These are phyloP conservation scores for Nemopilema nomurai DNA, from an alignment of 30 jellyfish, hydroid and myxozoan genomes.

Conservation along the genomic window DNA sequence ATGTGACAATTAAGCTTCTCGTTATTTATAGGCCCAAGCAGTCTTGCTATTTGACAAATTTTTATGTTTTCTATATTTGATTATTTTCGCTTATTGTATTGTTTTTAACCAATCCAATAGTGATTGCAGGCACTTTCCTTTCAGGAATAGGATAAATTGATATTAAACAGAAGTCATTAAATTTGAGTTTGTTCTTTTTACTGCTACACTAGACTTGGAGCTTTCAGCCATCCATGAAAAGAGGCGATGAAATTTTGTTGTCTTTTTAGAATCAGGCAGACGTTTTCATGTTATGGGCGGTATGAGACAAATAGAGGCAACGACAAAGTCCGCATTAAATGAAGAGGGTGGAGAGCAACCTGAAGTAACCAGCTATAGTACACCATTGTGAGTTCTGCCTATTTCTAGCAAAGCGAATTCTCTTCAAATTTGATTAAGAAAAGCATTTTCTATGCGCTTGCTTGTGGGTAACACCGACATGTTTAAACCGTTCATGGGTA, in stretches of 20 bases:
- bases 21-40: too few relatives aligned
- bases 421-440: too few relatives aligned
- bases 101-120: too few relatives aligned
- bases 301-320: constrained; percentile 9
- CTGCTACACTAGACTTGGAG: background rate
- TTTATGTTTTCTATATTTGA: too few relatives aligned
- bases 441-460: background rate
- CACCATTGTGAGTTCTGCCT: constrained; percentile 63
- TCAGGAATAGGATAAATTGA: too few relatives aligned
- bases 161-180: too few relatives aligned
- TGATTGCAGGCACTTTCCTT: too few relatives aligned
- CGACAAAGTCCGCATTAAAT: constrained; percentile 21
- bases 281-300: constrained; percentile 83
- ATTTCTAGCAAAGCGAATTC: background rate
- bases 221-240: background rate
- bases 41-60: too few relatives aligned
- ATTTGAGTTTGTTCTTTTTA: too few relatives aligned
- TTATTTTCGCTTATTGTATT: too few relatives aligned
- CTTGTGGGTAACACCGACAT: background rate
- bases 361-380: constrained; percentile 11
- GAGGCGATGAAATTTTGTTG: background rate
- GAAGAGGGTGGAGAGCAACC: constrained; percentile 35
- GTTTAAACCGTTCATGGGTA: background rate
- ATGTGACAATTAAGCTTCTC: too few relatives aligned
- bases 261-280: constrained; percentile 74